phyloP scores from a whole-genome alignment of 2,113 vertebrate genomes.

The Onychostruthus taczanowskii region DNA sequence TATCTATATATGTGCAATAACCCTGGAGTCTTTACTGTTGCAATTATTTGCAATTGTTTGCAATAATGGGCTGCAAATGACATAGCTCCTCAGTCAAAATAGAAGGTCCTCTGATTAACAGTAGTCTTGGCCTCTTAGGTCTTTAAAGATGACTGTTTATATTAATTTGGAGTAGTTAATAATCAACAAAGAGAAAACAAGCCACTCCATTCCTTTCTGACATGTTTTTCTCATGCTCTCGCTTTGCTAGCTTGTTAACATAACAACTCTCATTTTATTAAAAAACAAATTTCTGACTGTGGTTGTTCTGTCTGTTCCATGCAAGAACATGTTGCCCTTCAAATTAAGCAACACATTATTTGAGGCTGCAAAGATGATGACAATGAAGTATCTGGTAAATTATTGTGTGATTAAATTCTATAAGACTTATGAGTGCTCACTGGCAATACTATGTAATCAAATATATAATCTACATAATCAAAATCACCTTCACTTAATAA shows the following conservation, averaged over 20 bases:
- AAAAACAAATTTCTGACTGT: not conserved
- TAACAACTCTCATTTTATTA: not conserved
- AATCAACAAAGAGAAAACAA: not conserved
- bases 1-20: not conserved
- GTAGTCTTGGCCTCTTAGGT: not conserved
- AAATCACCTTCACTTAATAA: slow-evolving; percentile 9
- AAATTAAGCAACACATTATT: not conserved
- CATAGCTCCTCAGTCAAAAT: not conserved
- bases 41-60: not conserved
- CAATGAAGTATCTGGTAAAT: slow-evolving; percentile 3
- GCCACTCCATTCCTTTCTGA: not conserved
- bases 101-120: not conserved
- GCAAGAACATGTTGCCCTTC: not conserved
- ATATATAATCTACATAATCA: not conserved
- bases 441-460: not conserved
- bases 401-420: not conserved
- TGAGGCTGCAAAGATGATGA: not conserved
- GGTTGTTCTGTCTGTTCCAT: not conserved
- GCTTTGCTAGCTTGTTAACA: not conserved
- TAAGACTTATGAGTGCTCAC: not conserved
- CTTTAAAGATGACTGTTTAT: not conserved
- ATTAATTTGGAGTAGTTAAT: not conserved
- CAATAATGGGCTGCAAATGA: not conserved
- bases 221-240: not conserved
- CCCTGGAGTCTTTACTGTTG: not conserved